These are phyloP conservation scores for Setipinna tenuifilis DNA, from an alignment of 2,797 vertebrate genomes.

Conservation along the genomic window DNA sequence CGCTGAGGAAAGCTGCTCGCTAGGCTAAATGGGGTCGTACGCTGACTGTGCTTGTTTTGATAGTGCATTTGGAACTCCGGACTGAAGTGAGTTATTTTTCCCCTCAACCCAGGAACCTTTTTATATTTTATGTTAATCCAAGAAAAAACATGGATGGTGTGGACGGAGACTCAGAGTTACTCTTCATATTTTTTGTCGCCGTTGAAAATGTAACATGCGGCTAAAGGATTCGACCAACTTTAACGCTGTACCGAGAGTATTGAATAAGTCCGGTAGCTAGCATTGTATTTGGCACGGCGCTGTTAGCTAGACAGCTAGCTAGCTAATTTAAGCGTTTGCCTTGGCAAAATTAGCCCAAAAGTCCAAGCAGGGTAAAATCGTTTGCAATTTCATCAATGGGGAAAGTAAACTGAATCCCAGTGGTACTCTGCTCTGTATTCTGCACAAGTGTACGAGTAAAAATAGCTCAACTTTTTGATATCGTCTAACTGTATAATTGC, in stretches of 20 bases:
- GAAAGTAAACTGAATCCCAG: background rate
- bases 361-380: slow-evolving; percentile 26
- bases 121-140: background rate
- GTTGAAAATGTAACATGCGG: slow-evolving; percentile 45
- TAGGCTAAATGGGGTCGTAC: slow-evolving; percentile 54
- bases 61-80: slow-evolving; percentile 52
- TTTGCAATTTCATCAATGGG: slow-evolving; percentile 34
- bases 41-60: slow-evolving; percentile 56
- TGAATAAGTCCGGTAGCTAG: slow-evolving; percentile 36
- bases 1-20: slow-evolving; percentile 37
- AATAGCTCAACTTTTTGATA: background rate
- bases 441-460: background rate
- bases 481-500: slow-evolving; percentile 24
- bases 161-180: background rate
- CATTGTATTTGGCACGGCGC: slow-evolving; percentile 45
- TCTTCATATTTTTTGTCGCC: slow-evolving; percentile 21
- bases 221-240: slow-evolving; percentile 29
- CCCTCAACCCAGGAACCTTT: background rate
- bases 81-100: slow-evolving; percentile 46
- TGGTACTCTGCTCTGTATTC: background rate
- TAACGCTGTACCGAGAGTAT: slow-evolving; percentile 30
- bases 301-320: slow-evolving; percentile 33
- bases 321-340: slow-evolving; percentile 39
- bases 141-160: background rate
- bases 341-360: slow-evolving; percentile 22